Evolutionary conservation across 2,113 vertebrate genomes (phyloP).

Genomic region (Oryzias javanicus): DNA sequence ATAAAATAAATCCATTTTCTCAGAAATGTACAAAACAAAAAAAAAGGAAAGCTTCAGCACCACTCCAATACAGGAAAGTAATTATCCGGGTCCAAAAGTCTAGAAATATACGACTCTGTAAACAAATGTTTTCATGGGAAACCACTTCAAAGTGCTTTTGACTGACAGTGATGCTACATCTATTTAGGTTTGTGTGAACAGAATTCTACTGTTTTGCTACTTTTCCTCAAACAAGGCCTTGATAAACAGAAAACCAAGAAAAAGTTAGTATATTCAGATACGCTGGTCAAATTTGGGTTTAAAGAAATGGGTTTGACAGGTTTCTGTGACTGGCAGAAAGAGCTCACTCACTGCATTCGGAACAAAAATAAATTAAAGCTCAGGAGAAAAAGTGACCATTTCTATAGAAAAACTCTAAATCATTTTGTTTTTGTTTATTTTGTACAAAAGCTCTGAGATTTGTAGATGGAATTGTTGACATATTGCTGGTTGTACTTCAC

Average conservation of each 20-base stretch:
- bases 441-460: constrained; percentile 11
- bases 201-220: constrained; percentile 1
- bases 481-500: constrained; percentile 62
- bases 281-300: too few species aligned
- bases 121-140: constrained; percentile 15
- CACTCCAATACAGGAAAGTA: constrained; percentile 27
- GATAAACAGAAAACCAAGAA: not conserved
- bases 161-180: not conserved
- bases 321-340: not conserved
- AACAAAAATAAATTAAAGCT: constrained; percentile 30
- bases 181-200: constrained; percentile 14
- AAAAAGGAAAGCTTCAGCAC: constrained; percentile 28
- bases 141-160: constrained; percentile 18
- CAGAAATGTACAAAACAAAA: constrained; percentile 15
- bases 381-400: constrained; percentile 15
- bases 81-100: not conserved
- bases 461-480: constrained; percentile 7
- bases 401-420: too few species aligned
- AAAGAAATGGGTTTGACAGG: too few species aligned
- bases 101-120: constrained; percentile 53
- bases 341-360: constrained; percentile 21
- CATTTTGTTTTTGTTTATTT: too few species aligned
- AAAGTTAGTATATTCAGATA: not conserved
- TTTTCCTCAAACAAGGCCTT: constrained; percentile 1
- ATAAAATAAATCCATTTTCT: constrained; percentile 20